Percentiles rank a stretch among this genome's conserved stretches.
phyloP scores from a whole-genome alignment of 1,140 invertebrate species.

The Heterodera carotae region DNA sequence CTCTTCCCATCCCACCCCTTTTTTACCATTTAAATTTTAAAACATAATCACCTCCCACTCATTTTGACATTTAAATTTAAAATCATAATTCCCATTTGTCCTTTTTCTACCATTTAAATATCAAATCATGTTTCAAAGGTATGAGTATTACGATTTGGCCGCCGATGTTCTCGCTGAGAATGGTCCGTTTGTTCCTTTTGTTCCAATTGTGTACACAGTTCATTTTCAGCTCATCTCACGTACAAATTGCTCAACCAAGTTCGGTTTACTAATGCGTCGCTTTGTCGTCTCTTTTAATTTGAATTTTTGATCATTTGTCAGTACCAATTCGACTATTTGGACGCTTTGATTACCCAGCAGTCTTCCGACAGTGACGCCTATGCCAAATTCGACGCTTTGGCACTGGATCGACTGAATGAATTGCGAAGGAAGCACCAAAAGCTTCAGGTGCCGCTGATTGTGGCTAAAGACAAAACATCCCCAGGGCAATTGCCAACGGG shows the following conservation, averaged over 20 bases:
- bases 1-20: background rate
- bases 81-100: no score
- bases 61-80: conserved; percentile 25
- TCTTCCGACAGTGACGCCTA: conserved; percentile 96
- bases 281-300: conserved; percentile 4
- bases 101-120: conserved; percentile 16
- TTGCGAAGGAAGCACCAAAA: conserved; percentile 91
- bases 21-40: conserved; percentile 23
- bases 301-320: no score
- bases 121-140: conserved; percentile 37
- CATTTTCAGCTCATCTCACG: conserved; percentile 75
- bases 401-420: conserved; percentile 84
- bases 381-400: conserved; percentile 91
- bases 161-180: conserved; percentile 97
- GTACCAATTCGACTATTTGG: conserved; percentile 75
- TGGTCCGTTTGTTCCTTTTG: conserved; percentile 67
- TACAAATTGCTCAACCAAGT: conserved; percentile 91
- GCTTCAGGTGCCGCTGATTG: conserved; percentile 74
- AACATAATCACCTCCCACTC: no score
- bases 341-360: conserved; percentile 94
- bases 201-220: background rate
- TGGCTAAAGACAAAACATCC: no score
- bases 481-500: no score
- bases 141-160: conserved; percentile 86
- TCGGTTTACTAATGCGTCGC: conserved; percentile 59